These are phyloP conservation scores for Tenebrosternarchus preto DNA, from an alignment of 2,113 vertebrate genomes.

Conservation along the genomic window DNA sequence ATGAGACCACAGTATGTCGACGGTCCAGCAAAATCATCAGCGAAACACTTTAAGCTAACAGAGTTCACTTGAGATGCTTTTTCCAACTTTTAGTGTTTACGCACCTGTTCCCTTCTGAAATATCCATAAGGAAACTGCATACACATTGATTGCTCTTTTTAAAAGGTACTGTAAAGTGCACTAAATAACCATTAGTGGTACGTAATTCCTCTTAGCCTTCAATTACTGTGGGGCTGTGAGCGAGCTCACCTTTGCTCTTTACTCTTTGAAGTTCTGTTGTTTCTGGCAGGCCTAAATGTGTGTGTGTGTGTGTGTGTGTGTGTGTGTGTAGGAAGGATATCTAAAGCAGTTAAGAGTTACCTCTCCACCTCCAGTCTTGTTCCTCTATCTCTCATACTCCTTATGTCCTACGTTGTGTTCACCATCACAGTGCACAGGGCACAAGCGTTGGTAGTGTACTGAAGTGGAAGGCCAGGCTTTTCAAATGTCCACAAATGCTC, in stretches of 20 bases:
- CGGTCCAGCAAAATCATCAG: conserved; percentile 21
- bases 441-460: neutral
- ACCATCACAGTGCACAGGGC: conserved; percentile 21
- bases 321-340: too few species aligned
- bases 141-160: conserved; percentile 42
- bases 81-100: neutral
- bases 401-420: neutral
- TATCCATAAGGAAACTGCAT: conserved; percentile 37
- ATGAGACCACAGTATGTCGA: conserved; percentile 26
- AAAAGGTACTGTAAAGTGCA: conserved; percentile 38
- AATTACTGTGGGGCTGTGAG: conserved; percentile 21
- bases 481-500: conserved; percentile 1
- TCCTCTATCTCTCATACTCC: neutral
- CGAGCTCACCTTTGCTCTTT: conserved; percentile 38
- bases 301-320: neutral
- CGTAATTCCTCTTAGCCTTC: conserved; percentile 33
- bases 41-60: neutral
- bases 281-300: neutral
- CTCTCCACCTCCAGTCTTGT: neutral
- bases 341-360: too few species aligned
- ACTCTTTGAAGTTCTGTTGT: conserved; percentile 26
- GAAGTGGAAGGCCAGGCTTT: neutral
- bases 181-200: conserved; percentile 52
- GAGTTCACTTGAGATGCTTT: neutral
- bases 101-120: conserved; percentile 27